phyloP scores from a whole-genome alignment of 2,888 invertebrate species.

The Campoletis raptor region DNA sequence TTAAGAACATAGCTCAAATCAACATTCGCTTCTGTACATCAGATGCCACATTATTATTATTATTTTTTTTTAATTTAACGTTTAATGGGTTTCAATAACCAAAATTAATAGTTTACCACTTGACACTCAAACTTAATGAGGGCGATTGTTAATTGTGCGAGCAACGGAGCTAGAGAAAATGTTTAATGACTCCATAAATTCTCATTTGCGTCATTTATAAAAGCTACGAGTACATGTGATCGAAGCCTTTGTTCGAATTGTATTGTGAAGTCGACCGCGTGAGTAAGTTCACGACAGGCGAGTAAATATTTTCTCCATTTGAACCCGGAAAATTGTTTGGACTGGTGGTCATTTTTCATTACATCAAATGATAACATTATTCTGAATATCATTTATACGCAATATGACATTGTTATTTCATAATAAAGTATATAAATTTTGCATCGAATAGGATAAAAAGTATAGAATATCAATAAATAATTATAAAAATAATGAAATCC shows the following conservation, averaged over 20 bases:
- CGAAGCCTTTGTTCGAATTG: background rate
- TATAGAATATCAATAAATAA: background rate
- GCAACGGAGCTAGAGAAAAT: background rate
- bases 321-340: background rate
- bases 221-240: background rate
- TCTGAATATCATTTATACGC: background rate
- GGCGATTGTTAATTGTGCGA: background rate
- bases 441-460: no score
- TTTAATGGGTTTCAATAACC: no score
- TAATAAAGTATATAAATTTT: background rate
- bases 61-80: no score
- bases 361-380: background rate
- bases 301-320: slow-evolving; percentile 8
- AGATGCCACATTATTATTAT: no score
- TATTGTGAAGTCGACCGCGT: background rate
- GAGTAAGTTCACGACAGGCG: background rate
- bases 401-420: background rate
- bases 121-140: no score
- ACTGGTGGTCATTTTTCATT: background rate
- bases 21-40: no score
- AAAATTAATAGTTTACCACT: no score
- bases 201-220: background rate
- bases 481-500: background rate
- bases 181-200: background rate
- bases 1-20: no score